These are phyloP conservation scores for Geophilus truncorum DNA, from an alignment of 2,888 invertebrate genomes.

Conservation along the genomic window DNA sequence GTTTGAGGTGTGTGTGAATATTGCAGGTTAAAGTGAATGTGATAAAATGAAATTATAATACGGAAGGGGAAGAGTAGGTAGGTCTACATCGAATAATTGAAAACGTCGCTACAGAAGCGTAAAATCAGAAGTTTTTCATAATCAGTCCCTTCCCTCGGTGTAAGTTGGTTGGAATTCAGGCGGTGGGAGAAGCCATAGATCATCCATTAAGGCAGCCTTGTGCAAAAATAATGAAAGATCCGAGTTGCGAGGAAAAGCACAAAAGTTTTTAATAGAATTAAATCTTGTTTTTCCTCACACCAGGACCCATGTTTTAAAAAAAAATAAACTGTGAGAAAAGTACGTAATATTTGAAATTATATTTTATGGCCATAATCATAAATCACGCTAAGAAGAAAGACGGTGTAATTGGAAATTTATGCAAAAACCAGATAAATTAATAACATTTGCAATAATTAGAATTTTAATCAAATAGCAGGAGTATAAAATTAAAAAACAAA, in stretches of 20 bases:
- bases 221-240: slow-evolving; percentile 31
- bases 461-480: slow-evolving; percentile 32
- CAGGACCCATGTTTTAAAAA: slow-evolving; percentile 31
- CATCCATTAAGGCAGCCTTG: slow-evolving; percentile 28
- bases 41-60: neutral
- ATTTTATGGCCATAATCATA: slow-evolving; percentile 34
- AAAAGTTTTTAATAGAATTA: slow-evolving; percentile 34
- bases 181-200: slow-evolving; percentile 18
- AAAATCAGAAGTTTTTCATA: slow-evolving; percentile 13
- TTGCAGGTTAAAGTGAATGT: neutral
- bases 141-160: neutral
- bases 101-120: neutral
- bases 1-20: neutral
- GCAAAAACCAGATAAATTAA: slow-evolving; percentile 31
- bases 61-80: neutral
- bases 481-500: slow-evolving; percentile 18
- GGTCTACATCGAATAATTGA: neutral
- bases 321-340: slow-evolving; percentile 13
- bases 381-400: slow-evolving; percentile 29
- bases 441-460: slow-evolving; percentile 35
- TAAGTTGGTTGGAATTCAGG: slow-evolving; percentile 25
- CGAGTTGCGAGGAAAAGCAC: slow-evolving; percentile 16
- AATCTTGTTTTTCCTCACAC: slow-evolving; percentile 32
- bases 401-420: slow-evolving; percentile 34
- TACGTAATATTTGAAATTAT: slow-evolving; percentile 34